Conservation (phyloP, 2,113 vertebrate genomes). For the Perca flavescens region DNA sequence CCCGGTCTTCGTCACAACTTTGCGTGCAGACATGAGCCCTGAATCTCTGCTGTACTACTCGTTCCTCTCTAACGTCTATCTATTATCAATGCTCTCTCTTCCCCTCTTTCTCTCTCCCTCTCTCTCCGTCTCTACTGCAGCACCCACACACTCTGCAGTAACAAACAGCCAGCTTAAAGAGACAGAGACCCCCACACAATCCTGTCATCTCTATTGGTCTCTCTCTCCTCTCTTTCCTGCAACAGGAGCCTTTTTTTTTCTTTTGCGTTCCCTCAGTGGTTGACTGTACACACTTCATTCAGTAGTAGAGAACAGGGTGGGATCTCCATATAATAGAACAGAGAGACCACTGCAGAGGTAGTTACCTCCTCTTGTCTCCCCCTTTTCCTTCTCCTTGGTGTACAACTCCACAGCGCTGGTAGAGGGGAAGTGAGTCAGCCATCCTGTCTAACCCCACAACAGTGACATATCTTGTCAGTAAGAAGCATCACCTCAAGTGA, state of each 20-base stretch:
- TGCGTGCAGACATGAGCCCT: conserved; percentile 30
- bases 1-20: conserved; percentile 6
- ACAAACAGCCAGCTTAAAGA: conserved; percentile 79
- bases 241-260: conserved; percentile 27
- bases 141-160: conserved; percentile 80
- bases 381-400: conserved; percentile 30
- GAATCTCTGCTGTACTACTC: conserved; percentile 41
- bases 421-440: conserved; percentile 62
- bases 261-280: background rate
- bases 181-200: conserved; percentile 72
- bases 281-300: conserved; percentile 27
- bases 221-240: conserved; percentile 36
- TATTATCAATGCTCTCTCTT: conserved; percentile 50
- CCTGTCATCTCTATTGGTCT: conserved; percentile 9
- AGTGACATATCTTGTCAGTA: conserved; percentile 36
- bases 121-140: conserved; percentile 71
- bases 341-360: conserved; percentile 40
- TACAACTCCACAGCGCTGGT: conserved; percentile 33
- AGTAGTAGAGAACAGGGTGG: conserved; percentile 7
- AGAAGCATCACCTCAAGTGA: conserved; percentile 50
- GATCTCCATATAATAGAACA: background rate
- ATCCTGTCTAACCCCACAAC: conserved; percentile 17
- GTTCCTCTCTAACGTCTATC: conserved; percentile 35
- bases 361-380: conserved; percentile 15
- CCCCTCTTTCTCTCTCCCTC: conserved; percentile 32